These are phyloP conservation scores for Tylochromis polylepis DNA, from an alignment of 2,113 vertebrate genomes.

Conservation along the genomic window DNA sequence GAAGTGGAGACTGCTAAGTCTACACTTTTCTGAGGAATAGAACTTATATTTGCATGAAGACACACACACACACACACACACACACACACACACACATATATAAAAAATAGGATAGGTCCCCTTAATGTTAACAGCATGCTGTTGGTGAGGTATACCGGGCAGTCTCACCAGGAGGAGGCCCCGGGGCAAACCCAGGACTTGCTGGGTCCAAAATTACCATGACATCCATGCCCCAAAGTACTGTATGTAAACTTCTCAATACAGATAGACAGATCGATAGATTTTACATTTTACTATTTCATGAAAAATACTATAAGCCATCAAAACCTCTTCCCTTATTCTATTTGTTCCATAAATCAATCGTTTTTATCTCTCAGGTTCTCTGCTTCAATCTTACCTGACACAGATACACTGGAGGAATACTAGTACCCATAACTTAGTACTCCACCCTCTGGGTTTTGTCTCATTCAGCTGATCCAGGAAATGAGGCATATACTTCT, in stretches of 20 bases:
- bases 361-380: not conserved
- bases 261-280: not conserved
- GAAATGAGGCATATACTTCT: not conserved
- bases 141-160: too few species aligned
- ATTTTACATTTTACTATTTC: not conserved
- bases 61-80: too few species aligned
- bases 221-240: not conserved
- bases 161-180: too few species aligned
- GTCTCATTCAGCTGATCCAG: not conserved
- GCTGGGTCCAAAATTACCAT: too few species aligned
- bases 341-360: not conserved
- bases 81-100: not conserved
- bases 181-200: too few species aligned
- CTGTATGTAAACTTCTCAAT: too few species aligned
- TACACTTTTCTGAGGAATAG: not conserved
- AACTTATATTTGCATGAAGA: not conserved
- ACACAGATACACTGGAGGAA: not conserved
- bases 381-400: not conserved
- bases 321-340: not conserved
- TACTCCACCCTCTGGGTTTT: not conserved
- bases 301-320: not conserved
- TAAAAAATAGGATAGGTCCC: too few species aligned
- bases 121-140: too few species aligned
- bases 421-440: not conserved
- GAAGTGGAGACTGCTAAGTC: not conserved